Conservation (phyloP, 2,797 vertebrate species). For the Sebastes vulpes region DNA sequence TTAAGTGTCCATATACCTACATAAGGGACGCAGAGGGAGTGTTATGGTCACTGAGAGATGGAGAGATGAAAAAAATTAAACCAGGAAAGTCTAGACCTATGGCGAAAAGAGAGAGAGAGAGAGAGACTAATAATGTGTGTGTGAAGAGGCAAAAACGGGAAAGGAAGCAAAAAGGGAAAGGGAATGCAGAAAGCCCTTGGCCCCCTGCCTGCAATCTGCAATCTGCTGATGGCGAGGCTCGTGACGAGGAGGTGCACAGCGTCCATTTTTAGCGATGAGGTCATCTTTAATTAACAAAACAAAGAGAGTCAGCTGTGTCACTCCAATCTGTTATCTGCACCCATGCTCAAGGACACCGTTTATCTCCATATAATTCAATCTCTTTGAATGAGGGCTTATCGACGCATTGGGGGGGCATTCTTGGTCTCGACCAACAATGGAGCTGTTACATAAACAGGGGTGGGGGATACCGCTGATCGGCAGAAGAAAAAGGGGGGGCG, state of each 20-base stretch:
- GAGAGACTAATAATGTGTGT: slow-evolving; percentile 60
- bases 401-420: slow-evolving; percentile 74
- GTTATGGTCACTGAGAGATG: slow-evolving; percentile 40
- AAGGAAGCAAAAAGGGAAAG: slow-evolving; percentile 73
- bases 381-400: slow-evolving; percentile 85
- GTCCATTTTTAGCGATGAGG: slow-evolving; percentile 91
- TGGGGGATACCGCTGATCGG: slow-evolving; percentile 58
- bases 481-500: slow-evolving; percentile 14
- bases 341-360: slow-evolving; percentile 87
- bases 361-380: slow-evolving; percentile 88
- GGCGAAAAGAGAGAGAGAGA: slow-evolving; percentile 9
- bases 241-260: slow-evolving; percentile 87
- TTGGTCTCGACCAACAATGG: slow-evolving; percentile 76
- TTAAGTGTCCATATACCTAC: slow-evolving; percentile 8
- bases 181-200: slow-evolving; percentile 85
- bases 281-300: slow-evolving; percentile 92
- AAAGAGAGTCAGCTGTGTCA: slow-evolving; percentile 88
- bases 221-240: slow-evolving; percentile 89
- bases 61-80: slow-evolving; percentile 36
- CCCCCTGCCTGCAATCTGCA: slow-evolving; percentile 86
- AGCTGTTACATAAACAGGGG: slow-evolving; percentile 81
- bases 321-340: slow-evolving; percentile 88
- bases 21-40: slow-evolving; percentile 21
- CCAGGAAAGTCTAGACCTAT: slow-evolving; percentile 61
- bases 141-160: slow-evolving; percentile 70